Conservation (phyloP, 2,113 vertebrate species). For the human (Homo sapiens) region DNA sequence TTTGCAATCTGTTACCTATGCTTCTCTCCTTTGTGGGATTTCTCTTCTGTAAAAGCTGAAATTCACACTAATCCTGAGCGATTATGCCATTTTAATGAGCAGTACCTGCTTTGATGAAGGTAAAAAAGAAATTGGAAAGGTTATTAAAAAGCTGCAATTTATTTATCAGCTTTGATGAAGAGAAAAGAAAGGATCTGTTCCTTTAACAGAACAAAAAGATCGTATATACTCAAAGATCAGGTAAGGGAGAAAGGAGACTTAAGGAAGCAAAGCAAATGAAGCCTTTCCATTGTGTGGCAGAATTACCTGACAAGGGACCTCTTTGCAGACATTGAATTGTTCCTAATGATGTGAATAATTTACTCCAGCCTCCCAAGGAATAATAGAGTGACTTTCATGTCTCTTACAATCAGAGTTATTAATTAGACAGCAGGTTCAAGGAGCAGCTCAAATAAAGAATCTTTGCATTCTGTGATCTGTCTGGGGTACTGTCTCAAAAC, state of each 20-base stretch:
- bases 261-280: conserved; percentile 30
- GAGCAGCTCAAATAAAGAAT: background rate
- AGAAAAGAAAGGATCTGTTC: conserved; percentile 15
- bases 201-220: conserved; percentile 22
- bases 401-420: background rate
- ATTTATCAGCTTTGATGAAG: conserved; percentile 1
- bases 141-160: background rate
- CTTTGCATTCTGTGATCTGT: background rate
- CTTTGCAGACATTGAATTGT: conserved; percentile 35
- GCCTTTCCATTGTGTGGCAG: background rate
- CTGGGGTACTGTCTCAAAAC: background rate
- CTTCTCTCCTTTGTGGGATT: background rate
- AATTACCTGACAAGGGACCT: conserved; percentile 7
- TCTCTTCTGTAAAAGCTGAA: background rate
- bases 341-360: conserved; percentile 52
- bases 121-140: background rate
- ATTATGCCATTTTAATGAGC: background rate
- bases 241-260: background rate
- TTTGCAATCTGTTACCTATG: conserved; percentile 14
- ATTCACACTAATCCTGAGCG: conserved; percentile 6
- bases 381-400: background rate
- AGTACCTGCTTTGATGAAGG: background rate
- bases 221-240: background rate
- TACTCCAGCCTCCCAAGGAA: conserved; percentile 12
- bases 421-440: background rate